Evolutionary conservation across 2,113 vertebrate genomes (phyloP).

Genomic region (Ailurus styani): DNA sequence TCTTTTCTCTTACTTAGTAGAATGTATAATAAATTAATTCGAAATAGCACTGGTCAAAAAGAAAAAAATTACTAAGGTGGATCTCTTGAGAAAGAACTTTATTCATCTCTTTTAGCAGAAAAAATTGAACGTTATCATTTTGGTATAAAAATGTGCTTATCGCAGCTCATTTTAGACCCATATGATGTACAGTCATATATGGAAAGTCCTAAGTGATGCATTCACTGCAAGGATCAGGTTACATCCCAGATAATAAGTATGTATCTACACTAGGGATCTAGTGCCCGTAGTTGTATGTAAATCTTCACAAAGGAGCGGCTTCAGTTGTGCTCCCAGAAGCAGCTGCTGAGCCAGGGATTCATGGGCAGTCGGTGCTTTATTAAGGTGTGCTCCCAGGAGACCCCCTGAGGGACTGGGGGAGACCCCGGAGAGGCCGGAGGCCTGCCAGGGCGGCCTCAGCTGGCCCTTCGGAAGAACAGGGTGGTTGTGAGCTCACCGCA

Average conservation of each 20-base stretch:
- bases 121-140: not conserved
- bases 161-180: not conserved
- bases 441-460: not conserved
- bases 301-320: not conserved
- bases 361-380: rapidly evolving
- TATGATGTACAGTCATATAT: rapidly evolving
- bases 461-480: rapidly evolving
- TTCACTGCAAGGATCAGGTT: rapidly evolving
- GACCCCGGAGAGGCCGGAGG: rapidly evolving
- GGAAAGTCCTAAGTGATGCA: not conserved
- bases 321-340: not conserved
- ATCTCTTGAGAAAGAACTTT: not conserved
- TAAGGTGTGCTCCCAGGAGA: not conserved
- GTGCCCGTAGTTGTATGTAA: not conserved
- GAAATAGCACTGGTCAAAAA: not conserved
- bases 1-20: not conserved
- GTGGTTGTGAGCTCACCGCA: rapidly evolving
- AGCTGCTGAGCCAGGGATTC: not conserved
- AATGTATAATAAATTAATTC: not conserved
- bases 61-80: not conserved
- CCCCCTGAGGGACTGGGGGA: rapidly evolving
- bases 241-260: rapidly evolving
- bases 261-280: rapidly evolving
- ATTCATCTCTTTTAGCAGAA: not conserved
- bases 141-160: not conserved